Evolutionary conservation across 2,888 invertebrate species (phyloP), one percentile per base, ranked within the genome.

Genomic region (Philereme vetulata): DNA sequence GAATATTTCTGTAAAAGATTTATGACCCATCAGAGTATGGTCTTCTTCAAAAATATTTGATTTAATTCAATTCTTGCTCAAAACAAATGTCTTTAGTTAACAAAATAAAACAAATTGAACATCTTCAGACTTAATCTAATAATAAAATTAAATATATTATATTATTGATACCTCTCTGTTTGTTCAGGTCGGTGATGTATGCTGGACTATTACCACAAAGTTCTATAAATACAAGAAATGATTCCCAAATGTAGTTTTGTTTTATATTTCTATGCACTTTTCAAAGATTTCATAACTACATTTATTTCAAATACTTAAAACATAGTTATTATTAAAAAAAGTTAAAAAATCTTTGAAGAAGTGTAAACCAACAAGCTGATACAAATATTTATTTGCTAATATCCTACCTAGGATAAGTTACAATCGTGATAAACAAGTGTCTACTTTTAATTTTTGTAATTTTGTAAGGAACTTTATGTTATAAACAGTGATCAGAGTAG

Each of bases 1-100:
- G 93, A 93, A 93, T 93, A 93, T 92, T 95, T 95, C 95, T 95
- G 95, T 94, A 95, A 94, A 95, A 95, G 95, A 95, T 94, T 90
- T 92, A 94, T 92, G 95, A 94, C 95, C 94, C 94, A 93, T 94
- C 93, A 94, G 94, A 93, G 91, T 79, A 86, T 83, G 84, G 86
- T 82, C 85, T 83, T 81, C 83, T 84, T 80, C 70, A 68, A 76
- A 74, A 84, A 78, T 82, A 77, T 82, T 70, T 77, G 69, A 82
- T 74, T 75, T 70, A 71, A 65, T 72, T 78, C 51, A 66, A 56
- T 64, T 62, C 5, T 56, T 56, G 46, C 38, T 65, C 9, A 54
- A 62, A 55, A 51, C 5, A 42, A 35, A 48, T 58, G 51, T 75
- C 65, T 73, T 70, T 66, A 75, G 58, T 65, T 63, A 72, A 8